Base-by-base conservation (phyloP, 1,140 invertebrate species). In the Drosophila navojoa region DNA sequence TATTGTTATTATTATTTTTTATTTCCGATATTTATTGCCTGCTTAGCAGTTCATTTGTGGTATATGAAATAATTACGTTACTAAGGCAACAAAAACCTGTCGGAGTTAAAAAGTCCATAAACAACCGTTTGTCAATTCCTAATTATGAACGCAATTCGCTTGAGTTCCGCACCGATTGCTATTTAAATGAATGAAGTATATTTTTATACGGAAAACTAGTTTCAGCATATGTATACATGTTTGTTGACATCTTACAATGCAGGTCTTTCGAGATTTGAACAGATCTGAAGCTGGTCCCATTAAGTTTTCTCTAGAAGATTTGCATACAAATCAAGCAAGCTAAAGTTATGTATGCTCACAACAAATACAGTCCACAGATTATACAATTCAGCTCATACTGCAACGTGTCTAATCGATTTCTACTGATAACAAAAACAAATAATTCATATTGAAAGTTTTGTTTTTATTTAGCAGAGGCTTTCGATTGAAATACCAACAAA, bases 161-260 rank as follows among this genome's bases (percentile, higher is more conserved):
- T 77, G 40, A 86, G 79, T 86, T 86, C 81, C 81, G 81, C 79
- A 73, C 77, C 64, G 29, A 71, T 69, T 52, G 42, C 63, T 85
- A 82, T 81, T 81, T 57, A 78, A 67, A 75, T 63, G 42, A 63
- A 85, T 66, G 54, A 71, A 76, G 69, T 76, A 73, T 69, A 66
- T 76, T 78, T 68, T 62, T 87, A 82, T 86, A 60, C 69, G 71
- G 63, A 59, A 50, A 86, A 86, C 81, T 52, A 71, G 81, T 86
- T 86, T 49, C 19, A 11, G 13, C 22, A 25, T 22, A 49, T 22
- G 25, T 25, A 25, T 11, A 49, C 15, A 49, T 27, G 53, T 72
- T 64, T 78, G 71, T 69, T 74, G 54, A 61, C 78, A 67, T 69
- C 68, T 72, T 85, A 87, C 82, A 86, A 50, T 86, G 71, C 79